phyloP scores from a whole-genome alignment of 2,888 invertebrate genomes.

The Thyatira batis region DNA sequence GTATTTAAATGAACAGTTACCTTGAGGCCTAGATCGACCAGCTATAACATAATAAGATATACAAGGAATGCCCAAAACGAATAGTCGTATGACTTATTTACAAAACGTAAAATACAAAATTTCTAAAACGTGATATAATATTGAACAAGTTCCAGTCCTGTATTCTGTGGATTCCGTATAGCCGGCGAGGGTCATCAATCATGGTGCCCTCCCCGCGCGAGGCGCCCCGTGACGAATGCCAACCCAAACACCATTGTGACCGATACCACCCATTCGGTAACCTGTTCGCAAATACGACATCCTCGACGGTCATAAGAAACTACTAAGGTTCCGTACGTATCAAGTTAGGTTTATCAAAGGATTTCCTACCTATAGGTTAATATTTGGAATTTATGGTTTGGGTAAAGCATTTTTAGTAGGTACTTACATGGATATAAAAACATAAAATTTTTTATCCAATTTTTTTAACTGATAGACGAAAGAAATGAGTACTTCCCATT shows the following conservation, averaged over 20 bases:
- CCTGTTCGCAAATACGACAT: conserved; percentile 33
- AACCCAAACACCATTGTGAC: conserved; percentile 77
- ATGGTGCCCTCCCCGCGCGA: conserved; percentile 36
- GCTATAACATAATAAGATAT: too few relatives aligned
- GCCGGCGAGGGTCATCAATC: conserved; percentile 66
- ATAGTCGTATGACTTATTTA: conserved; percentile 9
- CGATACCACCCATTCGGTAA: conserved; percentile 67
- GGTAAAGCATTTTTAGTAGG: too few relatives aligned
- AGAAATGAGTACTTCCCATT: too few relatives aligned
- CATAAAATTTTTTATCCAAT: too few relatives aligned
- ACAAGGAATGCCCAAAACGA: too few relatives aligned
- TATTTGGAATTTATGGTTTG: too few relatives aligned
- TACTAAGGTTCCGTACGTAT: conserved; percentile 9
- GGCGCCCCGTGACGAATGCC: conserved; percentile 79
- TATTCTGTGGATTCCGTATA: conserved; percentile 4
- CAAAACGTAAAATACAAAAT: not conserved
- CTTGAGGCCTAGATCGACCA: too few relatives aligned
- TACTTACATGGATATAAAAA: too few relatives aligned
- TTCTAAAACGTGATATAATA: conserved; percentile 15
- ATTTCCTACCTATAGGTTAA: too few relatives aligned
- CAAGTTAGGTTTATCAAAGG: not conserved
- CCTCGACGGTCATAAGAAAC: conserved; percentile 24
- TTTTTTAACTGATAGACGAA: too few relatives aligned
- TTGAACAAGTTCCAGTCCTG: conserved; percentile 13
- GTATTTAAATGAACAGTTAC: too few relatives aligned